Base-by-base conservation (phyloP, 2,888 invertebrate genomes). In the Amaurobius ferox region DNA sequence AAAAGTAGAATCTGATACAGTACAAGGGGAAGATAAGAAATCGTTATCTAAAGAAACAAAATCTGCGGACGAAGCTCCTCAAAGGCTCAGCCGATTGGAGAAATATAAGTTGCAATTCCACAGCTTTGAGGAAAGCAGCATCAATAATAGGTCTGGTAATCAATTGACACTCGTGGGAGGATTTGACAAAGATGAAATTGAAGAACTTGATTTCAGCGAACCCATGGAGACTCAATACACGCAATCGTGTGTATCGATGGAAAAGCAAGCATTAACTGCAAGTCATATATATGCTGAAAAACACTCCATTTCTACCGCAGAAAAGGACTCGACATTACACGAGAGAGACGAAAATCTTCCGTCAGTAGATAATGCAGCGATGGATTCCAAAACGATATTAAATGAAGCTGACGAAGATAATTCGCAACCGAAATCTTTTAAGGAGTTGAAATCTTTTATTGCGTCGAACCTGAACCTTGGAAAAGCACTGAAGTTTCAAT, bases 161-260 rank as follows among this genome's bases (percentile, higher is more conserved):
- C 68, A 70, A 19, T 48, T 86, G 3, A 79, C 62, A 32, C 30
- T 76, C 11, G 55, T 86, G 0, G 79, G 79, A 7, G 71, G 74
- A 39, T 86, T 70, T 39, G 74, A 86, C 13, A 40, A 70, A 64
- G 74, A 66, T 35, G 86, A 86, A n/a, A 74, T 68, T 7, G 76
- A 67, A 19, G 86, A 86, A 48, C 64, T 86, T 5, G 86, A 86
- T 64, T 86, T 86, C 16, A 62, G 70, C 19, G 70, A 76, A 11
- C 70, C 81, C 1, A 48, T 68, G 26, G 16, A 39, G 26, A 67
- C 30, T 30, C 48, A 68, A 19, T 68, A 30, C 23, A 39, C 62
- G 26, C 13, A 26, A 28, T 28, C 39, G 16, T 2, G 64, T 16
- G 19, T 28, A 26, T 19, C 74, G 5, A 16, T 55, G 2, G 3